A percentile compares a stretch with the other conserved stretches of the same genome.
These are phyloP conservation scores for Neopelma chrysocephalum DNA, from an alignment of 2,797 vertebrate genomes.

Conservation along the genomic window DNA sequence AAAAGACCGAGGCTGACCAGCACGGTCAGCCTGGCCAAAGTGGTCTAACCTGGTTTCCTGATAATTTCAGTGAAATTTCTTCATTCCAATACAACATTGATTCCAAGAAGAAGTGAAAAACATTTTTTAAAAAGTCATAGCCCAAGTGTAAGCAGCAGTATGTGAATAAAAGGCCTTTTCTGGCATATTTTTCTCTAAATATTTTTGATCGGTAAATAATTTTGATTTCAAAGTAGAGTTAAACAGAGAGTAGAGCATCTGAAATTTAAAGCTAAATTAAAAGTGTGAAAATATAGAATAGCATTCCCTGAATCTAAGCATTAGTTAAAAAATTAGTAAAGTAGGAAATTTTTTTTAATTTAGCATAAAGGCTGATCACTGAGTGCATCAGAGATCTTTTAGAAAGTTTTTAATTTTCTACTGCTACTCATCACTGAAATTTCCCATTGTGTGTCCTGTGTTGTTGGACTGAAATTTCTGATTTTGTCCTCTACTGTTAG, in stretches of 20 bases:
- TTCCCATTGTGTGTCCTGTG: background rate
- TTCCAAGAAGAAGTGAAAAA: background rate
- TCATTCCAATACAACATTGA: background rate
- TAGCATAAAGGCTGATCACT: background rate
- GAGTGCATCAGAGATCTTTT: background rate
- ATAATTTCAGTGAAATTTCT: background rate
- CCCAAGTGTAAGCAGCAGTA: background rate
- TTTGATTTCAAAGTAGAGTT: background rate
- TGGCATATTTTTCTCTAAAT: background rate
- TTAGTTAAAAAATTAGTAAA: background rate
- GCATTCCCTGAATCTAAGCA: background rate
- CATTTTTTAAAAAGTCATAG: fast-evolving
- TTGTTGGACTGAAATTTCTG: background rate
- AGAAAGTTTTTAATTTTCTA: background rate
- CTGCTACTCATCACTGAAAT: background rate
- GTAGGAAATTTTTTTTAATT: background rate
- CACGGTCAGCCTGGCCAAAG: background rate
- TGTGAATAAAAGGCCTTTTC: background rate
- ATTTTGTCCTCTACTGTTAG: background rate
- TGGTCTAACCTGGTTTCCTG: background rate
- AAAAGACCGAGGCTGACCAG: background rate
- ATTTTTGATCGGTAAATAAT: background rate
- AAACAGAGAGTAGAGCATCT: background rate
- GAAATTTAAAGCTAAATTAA: background rate
- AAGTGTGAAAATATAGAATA: background rate